A percentile compares a stretch with the other conserved stretches of the same genome.
phyloP scores from a whole-genome alignment of 2,888 invertebrate species.

The Acanthococcus lagerstroemiae region DNA sequence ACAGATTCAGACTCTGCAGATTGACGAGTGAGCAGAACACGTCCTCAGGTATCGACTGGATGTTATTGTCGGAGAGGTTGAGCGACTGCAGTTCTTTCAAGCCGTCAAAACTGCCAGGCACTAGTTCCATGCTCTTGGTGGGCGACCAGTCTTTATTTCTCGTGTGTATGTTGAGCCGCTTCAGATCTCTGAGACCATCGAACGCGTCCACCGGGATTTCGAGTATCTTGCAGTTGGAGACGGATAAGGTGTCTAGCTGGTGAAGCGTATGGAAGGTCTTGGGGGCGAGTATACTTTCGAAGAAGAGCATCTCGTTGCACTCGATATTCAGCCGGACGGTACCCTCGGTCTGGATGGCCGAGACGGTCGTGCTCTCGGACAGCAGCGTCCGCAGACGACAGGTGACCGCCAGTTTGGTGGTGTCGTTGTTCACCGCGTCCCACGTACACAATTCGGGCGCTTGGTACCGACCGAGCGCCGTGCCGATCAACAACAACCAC shows the following conservation, averaged over 20 bases:
- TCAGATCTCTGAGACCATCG: slow-evolving; percentile 66
- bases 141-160: slow-evolving; percentile 66
- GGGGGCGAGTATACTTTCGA: slow-evolving; percentile 64
- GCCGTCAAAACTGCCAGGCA: slow-evolving; percentile 60
- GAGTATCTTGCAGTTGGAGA: slow-evolving; percentile 70
- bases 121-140: slow-evolving; percentile 61
- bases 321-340: slow-evolving; percentile 62
- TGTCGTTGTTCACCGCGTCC: slow-evolving; percentile 41
- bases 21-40: slow-evolving; percentile 69
- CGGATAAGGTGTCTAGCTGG: slow-evolving; percentile 61
- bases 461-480: slow-evolving; percentile 18
- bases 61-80: slow-evolving; percentile 73
- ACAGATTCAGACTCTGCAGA: slow-evolving; percentile 72
- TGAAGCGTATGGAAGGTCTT: slow-evolving; percentile 62
- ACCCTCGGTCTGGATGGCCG: slow-evolving; percentile 54
- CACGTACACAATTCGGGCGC: slow-evolving; percentile 20
- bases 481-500: not conserved
- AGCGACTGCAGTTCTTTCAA: slow-evolving; percentile 67
- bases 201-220: slow-evolving; percentile 66
- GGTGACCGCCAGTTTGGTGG: slow-evolving; percentile 46
- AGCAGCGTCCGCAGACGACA: slow-evolving; percentile 58
- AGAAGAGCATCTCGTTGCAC: slow-evolving; percentile 66
- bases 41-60: slow-evolving; percentile 66
- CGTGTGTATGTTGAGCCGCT: slow-evolving; percentile 65
- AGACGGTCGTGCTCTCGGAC: slow-evolving; percentile 55